Conservation (phyloP, 2,888 invertebrate genomes). For the Pantelozetes paolii region DNA sequence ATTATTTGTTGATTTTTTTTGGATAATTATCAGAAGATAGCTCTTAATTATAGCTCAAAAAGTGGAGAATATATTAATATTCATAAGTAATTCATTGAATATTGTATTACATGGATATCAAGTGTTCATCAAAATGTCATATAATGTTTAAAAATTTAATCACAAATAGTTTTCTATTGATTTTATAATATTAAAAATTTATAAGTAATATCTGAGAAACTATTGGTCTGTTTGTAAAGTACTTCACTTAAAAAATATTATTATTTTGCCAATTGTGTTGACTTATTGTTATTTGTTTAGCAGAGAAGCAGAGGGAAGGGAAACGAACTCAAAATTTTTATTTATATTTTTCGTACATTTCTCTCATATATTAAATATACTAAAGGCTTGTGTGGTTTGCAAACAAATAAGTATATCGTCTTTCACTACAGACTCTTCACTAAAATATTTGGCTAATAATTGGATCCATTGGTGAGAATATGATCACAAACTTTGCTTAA, state of each 20-base stretch:
- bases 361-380: constrained; percentile 3
- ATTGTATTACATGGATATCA: not conserved
- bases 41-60: not conserved
- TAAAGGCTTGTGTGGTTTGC: not conserved
- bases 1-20: not conserved
- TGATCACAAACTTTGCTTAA: not conserved
- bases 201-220: not conserved
- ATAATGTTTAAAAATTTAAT: too few relatives aligned
- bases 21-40: not conserved
- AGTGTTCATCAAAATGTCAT: not conserved
- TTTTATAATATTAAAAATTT: constrained; percentile 18
- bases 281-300: constrained; percentile 5
- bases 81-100: constrained; percentile 5
- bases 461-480: not conserved
- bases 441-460: not conserved
- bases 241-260: constrained; percentile 12
- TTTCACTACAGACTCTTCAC: not conserved
- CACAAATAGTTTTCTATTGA: not conserved
- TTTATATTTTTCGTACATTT: not conserved
- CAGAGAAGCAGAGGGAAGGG: not conserved
- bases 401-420: not conserved
- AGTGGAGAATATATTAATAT: not conserved
- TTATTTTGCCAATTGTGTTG: not conserved
- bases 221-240: not conserved
- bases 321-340: not conserved